Evolutionary conservation across 2,888 invertebrate species (phyloP), one percentile per base, ranked within the genome.

Genomic region (Macrosoma leucophasiata): DNA sequence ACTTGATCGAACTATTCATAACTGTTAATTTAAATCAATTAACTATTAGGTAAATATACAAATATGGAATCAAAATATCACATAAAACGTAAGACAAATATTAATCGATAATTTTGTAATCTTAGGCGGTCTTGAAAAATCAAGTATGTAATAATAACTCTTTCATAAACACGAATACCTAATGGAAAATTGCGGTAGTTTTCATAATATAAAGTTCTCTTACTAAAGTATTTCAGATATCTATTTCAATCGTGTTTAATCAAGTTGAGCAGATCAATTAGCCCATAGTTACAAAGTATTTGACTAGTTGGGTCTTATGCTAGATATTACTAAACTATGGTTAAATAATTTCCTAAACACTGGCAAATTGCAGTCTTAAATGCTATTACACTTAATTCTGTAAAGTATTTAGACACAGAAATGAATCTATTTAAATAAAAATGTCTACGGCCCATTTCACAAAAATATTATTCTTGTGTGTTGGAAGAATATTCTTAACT

Each of bases 221-320:
- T n/a, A n/a, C n/a, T n/a, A n/a, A n/a, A n/a, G n/a, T n/a, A n/a
- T n/a, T n/a, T n/a, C n/a, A n/a, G n/a, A n/a, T n/a, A n/a, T n/a
- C n/a, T n/a, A n/a, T n/a, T n/a, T n/a, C n/a, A n/a, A n/a, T n/a
- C n/a, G n/a, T n/a, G n/a, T n/a, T n/a, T n/a, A n/a, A n/a, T 26
- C 15, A 29, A 33, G 41, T 72, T 71, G 74, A 78, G 75, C 74
- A 70, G 64, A 41, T 44, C 53, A 52, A 62, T 58, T 70, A 68
- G 76, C 76, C 64, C 76, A 58, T 48, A 56, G 56, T 61, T 65
- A 43, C 39, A 66, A 61, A 64, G 71, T 63, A 73, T 74, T 74
- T 82, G 82, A 84, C 82, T 84, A 84, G 82, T 74, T 69, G 58
- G 65, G 67, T 69, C 75, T 79, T 81, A 81, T 36, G 40, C 61